phyloP scores from a whole-genome alignment of 30 jellyfish, hydroid and myxozoan genomes.

The Cassiopea andromeda region DNA sequence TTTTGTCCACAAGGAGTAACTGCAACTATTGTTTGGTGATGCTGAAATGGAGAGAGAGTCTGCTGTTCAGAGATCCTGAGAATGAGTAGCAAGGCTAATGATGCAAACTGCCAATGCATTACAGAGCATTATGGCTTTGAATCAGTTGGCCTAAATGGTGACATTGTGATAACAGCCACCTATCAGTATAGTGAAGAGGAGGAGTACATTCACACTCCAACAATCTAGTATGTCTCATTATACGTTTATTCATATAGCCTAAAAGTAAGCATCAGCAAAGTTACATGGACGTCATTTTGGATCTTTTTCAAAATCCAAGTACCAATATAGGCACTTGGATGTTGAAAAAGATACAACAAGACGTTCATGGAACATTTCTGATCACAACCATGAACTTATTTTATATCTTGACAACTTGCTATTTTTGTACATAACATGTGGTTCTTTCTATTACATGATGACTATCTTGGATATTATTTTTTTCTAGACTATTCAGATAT shows the following conservation, averaged over 20 bases:
- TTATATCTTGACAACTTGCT: too few species aligned
- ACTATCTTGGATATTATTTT: too few species aligned
- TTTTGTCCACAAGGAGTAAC: constrained; percentile 2
- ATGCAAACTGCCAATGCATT: constrained; percentile 26
- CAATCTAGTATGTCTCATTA: constrained; percentile 24
- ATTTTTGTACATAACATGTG: too few species aligned
- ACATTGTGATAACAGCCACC: constrained; percentile 30
- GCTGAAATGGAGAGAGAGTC: constrained; percentile 29
- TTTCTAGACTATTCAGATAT: too few species aligned
- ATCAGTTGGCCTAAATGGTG: constrained; percentile 35
- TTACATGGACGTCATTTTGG: too few species aligned
- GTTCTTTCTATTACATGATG: too few species aligned
- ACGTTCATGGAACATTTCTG: too few species aligned
- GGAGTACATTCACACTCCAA: constrained; percentile 45
- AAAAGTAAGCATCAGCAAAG: constrained; percentile 10
- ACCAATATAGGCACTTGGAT: too few species aligned
- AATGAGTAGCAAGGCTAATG: constrained; percentile 9
- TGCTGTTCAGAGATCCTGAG: constrained; percentile 24
- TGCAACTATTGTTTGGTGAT: constrained; percentile 27
- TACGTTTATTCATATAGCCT: constrained; percentile 6
- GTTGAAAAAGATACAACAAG: too few species aligned
- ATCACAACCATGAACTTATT: too few species aligned
- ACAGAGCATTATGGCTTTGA: constrained; percentile 35
- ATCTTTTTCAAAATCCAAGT: too few species aligned
- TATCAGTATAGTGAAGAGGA: constrained; percentile 55